Base-by-base conservation (phyloP, 2,888 invertebrate genomes). In the Lasioglossum vierecki region DNA sequence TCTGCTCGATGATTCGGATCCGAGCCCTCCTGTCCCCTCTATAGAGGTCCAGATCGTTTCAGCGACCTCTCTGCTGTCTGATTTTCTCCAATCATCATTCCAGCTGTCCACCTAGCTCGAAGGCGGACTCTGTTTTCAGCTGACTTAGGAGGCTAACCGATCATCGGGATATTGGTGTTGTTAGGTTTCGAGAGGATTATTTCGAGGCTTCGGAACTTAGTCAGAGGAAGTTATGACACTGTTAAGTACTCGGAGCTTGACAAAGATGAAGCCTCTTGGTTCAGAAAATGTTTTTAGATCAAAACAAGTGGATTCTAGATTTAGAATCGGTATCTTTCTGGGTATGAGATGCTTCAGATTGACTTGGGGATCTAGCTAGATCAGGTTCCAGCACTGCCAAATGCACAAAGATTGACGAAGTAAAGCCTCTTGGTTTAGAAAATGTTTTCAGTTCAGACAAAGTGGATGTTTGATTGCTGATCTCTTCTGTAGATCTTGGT, bases 1-100 rank as follows among this genome's bases (percentile, higher is more conserved):
- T 76, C 79, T 83, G 89, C 87, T 88, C 87, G 87, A 83, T 79
- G 71, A 73, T 79, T 83, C 71, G 84, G 87, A 81, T 63, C n/a
- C 13, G 13, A 22, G 18, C 68, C 39, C 30, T 46, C 26, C 26
- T 41, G 22, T 46, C 39, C 63, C 44, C 5, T 1, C 5, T 30
- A 11, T 22, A 66, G n/a, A 73, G 30, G 46, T 72, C 57, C 41
- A 11, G n/a, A 8, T 30, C n/a, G 41, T 41, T 72, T 22, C 53
- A 15, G 53, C 3, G 35, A 60, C 30, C 26, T 57, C n/a, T 30
- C 11, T 41, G 44, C 60, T 60, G 5, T 46, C 60, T 11, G 2
- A 26, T 13, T 26, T 26, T 60, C 60, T 30, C 26, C 26, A 13
- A 13, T 26, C 9, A 1, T 0, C 13, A 13, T 11, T n/a, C 9